Percentiles rank a stretch among this genome's conserved stretches.
Conservation (phyloP, 2,888 invertebrate species). For the Hyppa rectilinea region DNA sequence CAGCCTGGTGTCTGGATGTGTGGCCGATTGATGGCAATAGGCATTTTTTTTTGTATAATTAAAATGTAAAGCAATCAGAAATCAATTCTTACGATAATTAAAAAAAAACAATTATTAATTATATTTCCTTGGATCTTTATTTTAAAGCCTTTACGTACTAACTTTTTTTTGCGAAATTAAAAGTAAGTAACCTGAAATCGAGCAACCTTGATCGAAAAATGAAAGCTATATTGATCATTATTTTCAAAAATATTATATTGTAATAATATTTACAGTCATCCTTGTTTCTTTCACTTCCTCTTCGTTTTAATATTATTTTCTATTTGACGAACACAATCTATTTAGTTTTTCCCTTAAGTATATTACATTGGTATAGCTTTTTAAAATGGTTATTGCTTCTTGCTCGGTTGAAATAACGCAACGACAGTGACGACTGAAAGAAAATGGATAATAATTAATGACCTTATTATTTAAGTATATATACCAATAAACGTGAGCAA, state of each 20-base stretch:
- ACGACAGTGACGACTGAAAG: slow-evolving; percentile 48
- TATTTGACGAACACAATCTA: neutral
- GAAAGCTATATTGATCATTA: neutral
- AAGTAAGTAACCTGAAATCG: too few relatives aligned
- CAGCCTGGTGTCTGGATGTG: too few relatives aligned
- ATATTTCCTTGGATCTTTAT: too few relatives aligned
- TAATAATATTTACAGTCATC: neutral
- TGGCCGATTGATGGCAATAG: too few relatives aligned
- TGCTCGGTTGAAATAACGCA: slow-evolving; percentile 39
- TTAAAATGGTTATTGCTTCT: slow-evolving; percentile 30
- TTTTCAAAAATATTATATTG: slow-evolving; percentile 3
- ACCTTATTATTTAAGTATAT: neutral
- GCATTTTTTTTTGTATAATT: too few relatives aligned
- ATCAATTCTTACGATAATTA: too few relatives aligned
- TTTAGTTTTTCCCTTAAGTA: neutral
- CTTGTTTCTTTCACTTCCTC: neutral
- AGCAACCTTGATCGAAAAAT: neutral
- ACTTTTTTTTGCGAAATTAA: too few relatives aligned
- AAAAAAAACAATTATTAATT: too few relatives aligned
- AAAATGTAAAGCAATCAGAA: too few relatives aligned
- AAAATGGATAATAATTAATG: neutral
- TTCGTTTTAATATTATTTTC: slow-evolving; percentile 1
- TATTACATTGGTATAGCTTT: neutral
- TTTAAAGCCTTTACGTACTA: too few relatives aligned
- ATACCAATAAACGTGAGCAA: neutral